Evolutionary conservation across 2,888 invertebrate species (phyloP).

Genomic region (Entomobrya proxima): DNA sequence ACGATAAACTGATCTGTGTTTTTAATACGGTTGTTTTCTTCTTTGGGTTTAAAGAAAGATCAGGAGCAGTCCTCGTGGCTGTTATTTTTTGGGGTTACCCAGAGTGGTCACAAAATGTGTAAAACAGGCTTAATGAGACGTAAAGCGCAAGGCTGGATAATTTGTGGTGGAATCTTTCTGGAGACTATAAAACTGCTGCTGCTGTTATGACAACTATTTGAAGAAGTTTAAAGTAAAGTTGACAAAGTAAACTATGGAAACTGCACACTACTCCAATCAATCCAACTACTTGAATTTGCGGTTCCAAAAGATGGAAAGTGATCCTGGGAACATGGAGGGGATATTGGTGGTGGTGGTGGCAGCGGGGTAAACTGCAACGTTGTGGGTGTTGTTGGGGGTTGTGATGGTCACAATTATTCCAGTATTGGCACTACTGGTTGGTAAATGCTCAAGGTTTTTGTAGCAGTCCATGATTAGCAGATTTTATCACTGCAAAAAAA

Average conservation of each 20-base stretch:
- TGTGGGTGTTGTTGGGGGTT: not conserved
- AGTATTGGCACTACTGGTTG: too few relatives aligned
- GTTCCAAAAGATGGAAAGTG: not conserved
- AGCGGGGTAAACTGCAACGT: not conserved
- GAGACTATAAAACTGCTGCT: too few relatives aligned
- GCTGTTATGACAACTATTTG: not conserved
- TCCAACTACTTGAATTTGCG: not conserved
- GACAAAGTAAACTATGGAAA: too few relatives aligned
- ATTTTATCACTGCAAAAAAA: too few relatives aligned
- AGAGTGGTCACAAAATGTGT: not conserved
- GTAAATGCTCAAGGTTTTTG: too few relatives aligned
- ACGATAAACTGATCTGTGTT: not conserved
- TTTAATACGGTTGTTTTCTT: not conserved
- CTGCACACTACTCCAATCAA: too few relatives aligned
- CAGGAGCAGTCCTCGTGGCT: slow-evolving; percentile 55
- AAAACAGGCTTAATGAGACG: not conserved
- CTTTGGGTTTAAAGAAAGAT: slow-evolving; percentile 20
- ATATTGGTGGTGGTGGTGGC: not conserved
- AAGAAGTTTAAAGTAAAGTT: not conserved
- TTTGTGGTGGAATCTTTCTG: not conserved
- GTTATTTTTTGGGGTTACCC: not conserved
- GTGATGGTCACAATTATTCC: not conserved
- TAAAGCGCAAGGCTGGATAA: not conserved
- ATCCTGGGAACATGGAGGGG: not conserved
- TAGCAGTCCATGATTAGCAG: too few relatives aligned